phyloP scores from a whole-genome alignment of 2,888 invertebrate genomes.

The Oscheius sp. region DNA sequence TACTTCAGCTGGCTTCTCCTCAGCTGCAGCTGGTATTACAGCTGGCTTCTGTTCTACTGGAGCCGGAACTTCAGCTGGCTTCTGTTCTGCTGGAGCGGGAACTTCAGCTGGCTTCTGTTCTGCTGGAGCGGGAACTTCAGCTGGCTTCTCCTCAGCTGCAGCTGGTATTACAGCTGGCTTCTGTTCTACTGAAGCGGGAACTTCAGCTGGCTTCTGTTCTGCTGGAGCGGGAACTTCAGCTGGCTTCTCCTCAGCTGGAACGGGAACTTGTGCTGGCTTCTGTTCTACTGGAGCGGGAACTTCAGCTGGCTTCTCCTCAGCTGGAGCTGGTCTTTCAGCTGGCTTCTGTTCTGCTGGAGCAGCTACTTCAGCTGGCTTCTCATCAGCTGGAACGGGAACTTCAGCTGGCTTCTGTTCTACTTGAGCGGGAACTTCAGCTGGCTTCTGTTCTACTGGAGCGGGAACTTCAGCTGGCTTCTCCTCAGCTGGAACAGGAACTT shows the following conservation, averaged over 20 bases:
- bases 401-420: conserved; percentile 12
- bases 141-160: not conserved
- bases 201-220: conserved; percentile 16
- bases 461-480: conserved; percentile 3
- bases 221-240: conserved; percentile 1
- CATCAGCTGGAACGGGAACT: conserved; percentile 12
- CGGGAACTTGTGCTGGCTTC: conserved; percentile 18
- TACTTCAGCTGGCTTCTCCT: conserved; percentile 11
- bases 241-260: conserved; percentile 13
- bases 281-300: not conserved
- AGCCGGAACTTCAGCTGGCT: conserved; percentile 2
- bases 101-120: conserved; percentile 34
- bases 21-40: conserved; percentile 1
- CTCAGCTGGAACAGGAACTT: conserved; percentile 10
- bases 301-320: not conserved
- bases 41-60: not conserved
- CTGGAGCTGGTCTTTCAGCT: conserved; percentile 1
- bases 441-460: not conserved
- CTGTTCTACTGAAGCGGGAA: conserved; percentile 15
- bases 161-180: conserved; percentile 30
- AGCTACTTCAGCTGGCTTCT: not conserved
- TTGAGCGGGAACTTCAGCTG: not conserved
- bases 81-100: conserved; percentile 5
- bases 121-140: not conserved
- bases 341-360: conserved; percentile 9